These are phyloP conservation scores for Stratiomys singularior DNA, from an alignment of 2,888 invertebrate species.

Conservation along the genomic window DNA sequence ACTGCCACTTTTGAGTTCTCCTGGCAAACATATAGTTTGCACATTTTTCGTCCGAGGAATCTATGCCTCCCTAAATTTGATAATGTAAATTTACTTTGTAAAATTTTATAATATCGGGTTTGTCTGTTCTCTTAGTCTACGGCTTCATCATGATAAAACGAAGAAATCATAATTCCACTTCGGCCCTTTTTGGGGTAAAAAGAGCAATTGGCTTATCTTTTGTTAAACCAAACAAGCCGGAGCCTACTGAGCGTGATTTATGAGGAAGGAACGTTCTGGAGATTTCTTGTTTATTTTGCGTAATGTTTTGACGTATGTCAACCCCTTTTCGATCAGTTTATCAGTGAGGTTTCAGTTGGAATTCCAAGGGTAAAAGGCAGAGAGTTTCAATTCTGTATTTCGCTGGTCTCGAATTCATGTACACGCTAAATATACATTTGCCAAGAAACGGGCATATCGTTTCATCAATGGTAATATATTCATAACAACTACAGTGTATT, in stretches of 20 bases:
- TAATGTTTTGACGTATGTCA: not conserved
- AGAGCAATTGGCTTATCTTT: too few relatives aligned
- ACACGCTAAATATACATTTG: conserved; percentile 3
- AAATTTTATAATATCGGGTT: conserved; percentile 25
- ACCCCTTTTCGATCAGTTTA: not conserved
- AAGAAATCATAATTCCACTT: conserved; percentile 15
- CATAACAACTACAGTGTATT: too few relatives aligned
- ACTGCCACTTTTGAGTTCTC: not conserved
- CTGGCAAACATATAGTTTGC: conserved; percentile 1
- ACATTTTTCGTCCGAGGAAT: too few relatives aligned
- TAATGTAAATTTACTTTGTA: too few relatives aligned
- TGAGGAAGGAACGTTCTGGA: not conserved
- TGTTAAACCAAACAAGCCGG: not conserved
- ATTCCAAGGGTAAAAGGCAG: conserved; percentile 5
- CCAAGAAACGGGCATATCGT: conserved; percentile 21
- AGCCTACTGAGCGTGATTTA: conserved; percentile 6
- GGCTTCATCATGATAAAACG: conserved; percentile 23
- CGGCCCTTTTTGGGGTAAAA: not conserved
- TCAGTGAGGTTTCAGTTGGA: conserved; percentile 5
- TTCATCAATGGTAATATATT: conserved; percentile 19
- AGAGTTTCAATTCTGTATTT: conserved; percentile 4
- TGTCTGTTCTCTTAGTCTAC: not conserved
- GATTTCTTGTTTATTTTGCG: conserved; percentile 20
- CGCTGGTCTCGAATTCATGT: not conserved
- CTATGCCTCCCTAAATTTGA: too few relatives aligned